These are phyloP conservation scores for Coelogynopora nodosa DNA, from an alignment of 2,888 invertebrate genomes.

Conservation along the genomic window DNA sequence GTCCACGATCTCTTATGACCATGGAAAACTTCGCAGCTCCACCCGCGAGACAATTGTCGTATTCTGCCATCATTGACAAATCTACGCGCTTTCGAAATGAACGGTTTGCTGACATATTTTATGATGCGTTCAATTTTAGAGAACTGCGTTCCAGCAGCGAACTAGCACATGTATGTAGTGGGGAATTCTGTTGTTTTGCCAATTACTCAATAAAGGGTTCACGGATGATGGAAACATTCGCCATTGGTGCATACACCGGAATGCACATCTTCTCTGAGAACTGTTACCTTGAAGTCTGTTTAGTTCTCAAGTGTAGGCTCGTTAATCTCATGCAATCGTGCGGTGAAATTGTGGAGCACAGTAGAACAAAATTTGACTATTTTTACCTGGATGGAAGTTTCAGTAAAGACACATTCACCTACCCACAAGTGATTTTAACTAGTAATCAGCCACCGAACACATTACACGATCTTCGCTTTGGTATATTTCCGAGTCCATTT, in stretches of 20 bases:
- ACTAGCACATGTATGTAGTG: neutral
- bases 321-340: neutral
- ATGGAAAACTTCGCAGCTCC: neutral
- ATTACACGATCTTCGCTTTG: neutral
- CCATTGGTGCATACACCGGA: neutral
- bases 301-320: neutral
- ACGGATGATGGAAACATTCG: neutral
- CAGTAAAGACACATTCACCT: neutral
- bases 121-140: neutral
- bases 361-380: neutral
- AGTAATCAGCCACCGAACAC: neutral
- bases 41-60: neutral
- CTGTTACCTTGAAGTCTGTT: neutral
- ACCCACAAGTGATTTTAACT: neutral
- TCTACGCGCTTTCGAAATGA: neutral
- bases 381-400: neutral
- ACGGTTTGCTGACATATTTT: neutral
- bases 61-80: neutral
- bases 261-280: neutral
- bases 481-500: neutral
- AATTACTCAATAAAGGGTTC: neutral
- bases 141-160: neutral
- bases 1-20: neutral
- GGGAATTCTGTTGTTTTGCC: neutral
- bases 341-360: neutral